Conservation (phyloP, 2,888 invertebrate species). For the Pterobdella sp. region DNA sequence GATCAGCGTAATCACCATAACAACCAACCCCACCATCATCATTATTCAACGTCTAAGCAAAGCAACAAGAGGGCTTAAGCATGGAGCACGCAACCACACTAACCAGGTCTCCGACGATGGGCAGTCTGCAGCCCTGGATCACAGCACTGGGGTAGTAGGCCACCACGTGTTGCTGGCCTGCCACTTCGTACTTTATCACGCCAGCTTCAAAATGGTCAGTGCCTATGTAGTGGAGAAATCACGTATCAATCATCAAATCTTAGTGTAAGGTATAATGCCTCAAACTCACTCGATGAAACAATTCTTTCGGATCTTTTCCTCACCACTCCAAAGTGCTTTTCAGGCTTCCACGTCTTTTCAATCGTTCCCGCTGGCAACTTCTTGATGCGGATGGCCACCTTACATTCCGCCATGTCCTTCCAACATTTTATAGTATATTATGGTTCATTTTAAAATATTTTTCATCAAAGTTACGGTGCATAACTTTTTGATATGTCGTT, state of each 20-base stretch:
- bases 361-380: conserved; percentile 24
- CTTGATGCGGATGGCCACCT: conserved; percentile 27
- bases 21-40: background rate
- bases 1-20: too few relatives aligned
- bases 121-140: conserved; percentile 25
- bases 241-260: too few relatives aligned
- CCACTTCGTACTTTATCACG: conserved; percentile 22
- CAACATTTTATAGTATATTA: background rate
- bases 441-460: background rate
- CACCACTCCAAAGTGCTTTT: conserved; percentile 23
- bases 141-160: conserved; percentile 25
- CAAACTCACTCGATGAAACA: conserved; percentile 4
- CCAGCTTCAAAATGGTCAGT: conserved; percentile 26
- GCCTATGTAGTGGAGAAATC: background rate
- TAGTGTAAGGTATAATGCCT: too few relatives aligned
- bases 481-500: too few relatives aligned
- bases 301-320: conserved; percentile 24
- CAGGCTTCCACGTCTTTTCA: conserved; percentile 25
- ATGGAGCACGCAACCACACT: too few relatives aligned
- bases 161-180: conserved; percentile 1
- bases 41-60: conserved; percentile 1
- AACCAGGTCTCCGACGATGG: conserved; percentile 26
- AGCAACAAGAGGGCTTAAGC: too few relatives aligned
- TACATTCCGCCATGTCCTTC: conserved; percentile 20
- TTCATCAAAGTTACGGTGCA: too few relatives aligned